Percentiles rank a stretch among this genome's conserved stretches.
Conservation (phyloP, 2,888 invertebrate genomes). For the Sepioteuthis lessoniana region DNA sequence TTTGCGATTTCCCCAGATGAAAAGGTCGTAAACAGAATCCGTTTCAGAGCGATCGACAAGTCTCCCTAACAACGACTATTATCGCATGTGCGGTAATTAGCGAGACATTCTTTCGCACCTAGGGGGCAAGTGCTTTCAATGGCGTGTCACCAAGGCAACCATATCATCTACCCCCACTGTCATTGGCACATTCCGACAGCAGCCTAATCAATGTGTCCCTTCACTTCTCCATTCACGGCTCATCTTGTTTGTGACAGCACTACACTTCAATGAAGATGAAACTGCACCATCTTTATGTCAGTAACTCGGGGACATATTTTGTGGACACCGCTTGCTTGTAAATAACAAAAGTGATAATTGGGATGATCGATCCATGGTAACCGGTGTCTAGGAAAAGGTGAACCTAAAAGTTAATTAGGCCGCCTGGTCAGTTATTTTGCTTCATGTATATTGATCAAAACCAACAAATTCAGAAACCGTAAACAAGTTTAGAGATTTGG, state of each 20-base stretch:
- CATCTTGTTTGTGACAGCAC: background rate
- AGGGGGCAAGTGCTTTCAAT: background rate
- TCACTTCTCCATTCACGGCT: background rate
- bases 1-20: too few species aligned
- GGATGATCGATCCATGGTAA: background rate
- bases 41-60: too few species aligned
- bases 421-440: background rate
- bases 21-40: too few species aligned
- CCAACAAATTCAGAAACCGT: background rate
- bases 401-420: background rate
- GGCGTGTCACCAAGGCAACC: background rate
- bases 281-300: background rate
- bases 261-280: background rate
- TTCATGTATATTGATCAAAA: background rate
- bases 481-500: background rate
- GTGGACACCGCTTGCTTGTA: conserved; percentile 15
- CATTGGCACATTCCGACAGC: background rate
- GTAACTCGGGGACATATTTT: conserved; percentile 2
- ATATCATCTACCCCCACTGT: background rate
- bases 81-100: background rate
- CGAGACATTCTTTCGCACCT: background rate
- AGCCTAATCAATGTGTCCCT: background rate
- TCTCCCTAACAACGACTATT: background rate
- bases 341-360: background rate
- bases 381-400: background rate